These are phyloP conservation scores for Lepus oiostolus DNA, from an alignment of 2,797 vertebrate genomes.

Conservation along the genomic window DNA sequence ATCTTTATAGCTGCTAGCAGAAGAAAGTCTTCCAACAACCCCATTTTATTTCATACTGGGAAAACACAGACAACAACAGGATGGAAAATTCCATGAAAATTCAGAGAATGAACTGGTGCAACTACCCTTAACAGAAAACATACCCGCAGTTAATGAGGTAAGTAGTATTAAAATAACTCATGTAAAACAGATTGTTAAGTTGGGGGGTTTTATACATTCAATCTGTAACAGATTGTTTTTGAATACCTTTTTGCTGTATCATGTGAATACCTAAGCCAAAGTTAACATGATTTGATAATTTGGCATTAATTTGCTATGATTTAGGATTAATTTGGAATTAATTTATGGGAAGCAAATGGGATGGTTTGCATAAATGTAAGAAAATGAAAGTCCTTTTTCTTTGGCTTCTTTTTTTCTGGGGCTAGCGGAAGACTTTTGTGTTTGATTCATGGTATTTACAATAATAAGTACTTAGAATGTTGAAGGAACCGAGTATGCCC, in stretches of 20 bases:
- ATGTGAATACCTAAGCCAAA: neutral
- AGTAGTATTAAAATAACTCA: conserved; percentile 55
- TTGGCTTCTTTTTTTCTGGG: neutral
- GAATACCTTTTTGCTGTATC: neutral
- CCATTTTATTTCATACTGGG: conserved; percentile 96
- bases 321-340: neutral
- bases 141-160: conserved; percentile 93
- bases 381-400: neutral
- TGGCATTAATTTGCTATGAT: neutral
- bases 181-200: neutral
- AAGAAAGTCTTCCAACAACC: conserved; percentile 94
- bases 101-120: conserved; percentile 77
- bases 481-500: neutral
- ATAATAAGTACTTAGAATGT: neutral
- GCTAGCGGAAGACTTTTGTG: neutral
- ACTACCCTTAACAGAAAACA: conserved; percentile 87
- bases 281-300: neutral
- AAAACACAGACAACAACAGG: conserved; percentile 89
- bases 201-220: neutral
- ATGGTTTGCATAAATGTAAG: neutral
- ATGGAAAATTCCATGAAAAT: conserved; percentile 64
- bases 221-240: neutral
- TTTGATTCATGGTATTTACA: neutral
- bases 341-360: neutral
- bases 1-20: conserved; percentile 90